Base-by-base conservation (phyloP, 2,797 vertebrate species). In the Lophotriccus pileatus region DNA sequence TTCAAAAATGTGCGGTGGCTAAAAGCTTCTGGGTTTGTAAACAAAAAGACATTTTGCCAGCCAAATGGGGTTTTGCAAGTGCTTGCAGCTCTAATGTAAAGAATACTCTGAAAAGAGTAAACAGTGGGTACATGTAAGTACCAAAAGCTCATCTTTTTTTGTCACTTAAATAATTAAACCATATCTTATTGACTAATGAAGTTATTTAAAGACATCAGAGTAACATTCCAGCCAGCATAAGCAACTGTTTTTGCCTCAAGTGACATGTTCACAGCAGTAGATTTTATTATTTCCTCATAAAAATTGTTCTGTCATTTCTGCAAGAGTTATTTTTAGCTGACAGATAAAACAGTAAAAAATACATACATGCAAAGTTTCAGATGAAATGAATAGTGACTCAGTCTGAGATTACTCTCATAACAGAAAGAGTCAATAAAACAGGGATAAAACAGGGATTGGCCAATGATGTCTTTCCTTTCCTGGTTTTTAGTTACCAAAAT, bases 141-240 rank as follows among this genome's bases (percentile, higher is more conserved):
- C 30, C 37, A 83, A 78, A 94, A 82, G 46, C 25, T 87, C 32
- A 84, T 95, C 37, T 93, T 95, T 96, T 86, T 96, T 96, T 81
- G 87, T 94, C 78, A 94, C 76, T 95, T 98, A 94, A 97, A 97
- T 96, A 98, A 98, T 97, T 97, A 97, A 98, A 94, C 60, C 5
- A 7, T 62, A 94, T 92, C 87, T 96, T 88, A 83, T 59, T 96
- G 94, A 98, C 94, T 97, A 96, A 97, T 95, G 52, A 97, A 97
- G 82, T 96, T 97, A 97, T 96, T 97, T 97, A 95, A 95, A 97
- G 94, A 94, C 78, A 95, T 95, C 89, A 95, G 92, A 96, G 89
- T 86, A 95, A 72, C 84, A 95, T 92, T 93, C 69, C 60, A 97
- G 91, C 80, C 87, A 36, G 88, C 81, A 92, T n/a, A 95, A 94